Percentiles rank a stretch among this genome's conserved stretches.
phyloP scores from a whole-genome alignment of 2,113 vertebrate species.

The Pangasianodon hypophthalmus region DNA sequence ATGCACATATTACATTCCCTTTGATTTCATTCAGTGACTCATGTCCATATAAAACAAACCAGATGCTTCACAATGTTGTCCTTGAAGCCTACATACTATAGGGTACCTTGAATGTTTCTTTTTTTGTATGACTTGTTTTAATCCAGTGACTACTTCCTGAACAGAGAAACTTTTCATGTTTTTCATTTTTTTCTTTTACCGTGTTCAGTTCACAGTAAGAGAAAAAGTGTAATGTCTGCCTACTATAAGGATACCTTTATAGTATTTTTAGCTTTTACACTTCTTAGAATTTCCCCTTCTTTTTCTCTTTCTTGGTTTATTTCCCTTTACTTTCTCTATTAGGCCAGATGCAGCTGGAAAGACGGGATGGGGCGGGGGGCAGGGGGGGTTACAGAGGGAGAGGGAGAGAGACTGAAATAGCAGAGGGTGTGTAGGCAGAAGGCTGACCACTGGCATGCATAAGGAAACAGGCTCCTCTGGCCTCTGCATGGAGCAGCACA shows the following conservation, averaged over 20 bases:
- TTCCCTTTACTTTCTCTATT: conserved; percentile 24
- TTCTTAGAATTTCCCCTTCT: conserved; percentile 1
- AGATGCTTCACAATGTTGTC: conserved; percentile 41
- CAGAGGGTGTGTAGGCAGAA: conserved; percentile 74
- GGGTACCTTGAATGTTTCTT: background rate
- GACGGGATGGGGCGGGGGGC: background rate
- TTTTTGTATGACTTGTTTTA: background rate
- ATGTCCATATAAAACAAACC: conserved; percentile 49
- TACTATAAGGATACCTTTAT: background rate
- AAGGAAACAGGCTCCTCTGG: conserved; percentile 73
- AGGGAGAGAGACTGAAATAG: conserved; percentile 69
- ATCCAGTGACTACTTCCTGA: background rate
- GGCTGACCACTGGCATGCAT: conserved; percentile 77
- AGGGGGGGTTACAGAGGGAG: background rate
- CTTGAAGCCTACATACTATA: background rate
- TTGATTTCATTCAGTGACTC: conserved; percentile 46
- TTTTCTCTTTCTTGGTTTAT: conserved; percentile 16
- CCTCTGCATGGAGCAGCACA: conserved; percentile 63
- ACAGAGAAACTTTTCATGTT: background rate
- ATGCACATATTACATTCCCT: conserved; percentile 21
- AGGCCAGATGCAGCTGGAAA: conserved; percentile 44
- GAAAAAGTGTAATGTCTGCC: background rate
- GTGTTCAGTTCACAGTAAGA: background rate
- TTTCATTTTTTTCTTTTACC: background rate
- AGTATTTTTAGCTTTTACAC: background rate